Conservation (phyloP, 1,140 invertebrate species). For the Aphaenogaster ashmeadi region DNA sequence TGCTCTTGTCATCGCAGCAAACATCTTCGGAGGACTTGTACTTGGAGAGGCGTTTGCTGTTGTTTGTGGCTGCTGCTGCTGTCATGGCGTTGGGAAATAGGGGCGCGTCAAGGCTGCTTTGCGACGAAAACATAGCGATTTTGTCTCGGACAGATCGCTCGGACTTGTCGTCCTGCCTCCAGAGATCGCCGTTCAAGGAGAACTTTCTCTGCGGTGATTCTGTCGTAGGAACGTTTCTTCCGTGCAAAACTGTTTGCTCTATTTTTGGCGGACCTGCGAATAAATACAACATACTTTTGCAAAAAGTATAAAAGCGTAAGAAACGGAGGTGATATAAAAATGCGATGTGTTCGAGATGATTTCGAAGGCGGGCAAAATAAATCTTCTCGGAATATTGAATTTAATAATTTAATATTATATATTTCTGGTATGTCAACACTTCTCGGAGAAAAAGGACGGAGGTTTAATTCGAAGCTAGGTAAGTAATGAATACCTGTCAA, state of each 20-base stretch:
- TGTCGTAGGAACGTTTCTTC: slow-evolving; percentile 54
- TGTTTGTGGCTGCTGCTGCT: slow-evolving; percentile 78
- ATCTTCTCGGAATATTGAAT: slow-evolving; percentile 7
- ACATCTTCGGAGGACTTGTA: slow-evolving; percentile 88
- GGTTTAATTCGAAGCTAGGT: slow-evolving; percentile 19
- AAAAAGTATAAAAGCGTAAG: not conserved
- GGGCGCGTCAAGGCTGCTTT: slow-evolving; percentile 80
- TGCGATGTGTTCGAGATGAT: not conserved
- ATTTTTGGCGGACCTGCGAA: slow-evolving; percentile 81
- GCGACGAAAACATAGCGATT: slow-evolving; percentile 94
- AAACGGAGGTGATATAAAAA: not conserved
- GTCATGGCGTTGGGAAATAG: slow-evolving; percentile 75
- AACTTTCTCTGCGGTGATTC: slow-evolving; percentile 75
- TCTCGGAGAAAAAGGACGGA: slow-evolving; percentile 5
- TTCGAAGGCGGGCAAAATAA: not conserved
- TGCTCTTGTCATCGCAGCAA: slow-evolving; percentile 80
- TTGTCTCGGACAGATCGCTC: slow-evolving; percentile 94
- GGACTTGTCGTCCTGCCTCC: slow-evolving; percentile 92
- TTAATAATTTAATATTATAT: not conserved
- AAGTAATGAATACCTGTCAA: slow-evolving; percentile 71
- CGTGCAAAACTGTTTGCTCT: slow-evolving; percentile 61
- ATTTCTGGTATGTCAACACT: not conserved
- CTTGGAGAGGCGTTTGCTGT: slow-evolving; percentile 78
- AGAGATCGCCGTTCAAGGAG: slow-evolving; percentile 79
- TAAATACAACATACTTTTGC: not conserved